Percentiles rank a stretch among this genome's conserved stretches.
Conservation (phyloP, 2,888 invertebrate species). For the Ecliptopera silaceata region DNA sequence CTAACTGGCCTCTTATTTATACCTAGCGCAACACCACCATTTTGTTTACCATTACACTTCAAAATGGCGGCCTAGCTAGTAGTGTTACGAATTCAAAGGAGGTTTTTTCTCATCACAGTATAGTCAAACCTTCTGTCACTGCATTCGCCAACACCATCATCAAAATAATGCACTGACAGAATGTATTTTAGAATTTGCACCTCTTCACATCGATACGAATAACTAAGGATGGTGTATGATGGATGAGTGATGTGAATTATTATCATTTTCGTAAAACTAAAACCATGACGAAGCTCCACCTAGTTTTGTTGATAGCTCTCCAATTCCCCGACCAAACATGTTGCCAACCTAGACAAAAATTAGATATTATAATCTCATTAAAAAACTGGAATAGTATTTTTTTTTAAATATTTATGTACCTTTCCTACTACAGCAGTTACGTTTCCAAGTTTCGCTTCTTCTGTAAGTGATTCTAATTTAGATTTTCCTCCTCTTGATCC, state of each 20-base stretch:
- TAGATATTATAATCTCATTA: background rate
- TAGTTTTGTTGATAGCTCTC: slow-evolving; percentile 94
- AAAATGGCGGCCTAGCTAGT: slow-evolving; percentile 57
- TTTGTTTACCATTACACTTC: slow-evolving; percentile 47
- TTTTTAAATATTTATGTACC: slow-evolving; percentile 45
- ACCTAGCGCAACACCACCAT: slow-evolving; percentile 60
- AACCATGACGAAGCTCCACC: slow-evolving; percentile 94
- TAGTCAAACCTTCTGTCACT: slow-evolving; percentile 54
- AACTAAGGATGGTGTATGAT: slow-evolving; percentile 44
- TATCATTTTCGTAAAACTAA: slow-evolving; percentile 72
- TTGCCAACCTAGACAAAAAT: slow-evolving; percentile 87
- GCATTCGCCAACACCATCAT: slow-evolving; percentile 35
- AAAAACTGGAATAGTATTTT: too few species aligned
- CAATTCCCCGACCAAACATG: slow-evolving; percentile 95
- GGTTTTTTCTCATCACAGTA: slow-evolving; percentile 68
- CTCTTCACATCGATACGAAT: slow-evolving; percentile 57
- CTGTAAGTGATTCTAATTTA: slow-evolving; percentile 74
- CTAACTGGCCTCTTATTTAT: slow-evolving; percentile 64
- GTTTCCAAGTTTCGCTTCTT: slow-evolving; percentile 88
- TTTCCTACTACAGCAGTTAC: slow-evolving; percentile 94
- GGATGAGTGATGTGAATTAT: slow-evolving; percentile 41
- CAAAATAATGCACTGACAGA: slow-evolving; percentile 50
- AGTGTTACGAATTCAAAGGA: slow-evolving; percentile 54
- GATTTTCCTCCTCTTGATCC: slow-evolving; percentile 75
- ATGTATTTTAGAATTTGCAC: slow-evolving; percentile 51